phyloP scores from a whole-genome alignment of 2,888 invertebrate genomes.

The Amphipoea oculea region DNA sequence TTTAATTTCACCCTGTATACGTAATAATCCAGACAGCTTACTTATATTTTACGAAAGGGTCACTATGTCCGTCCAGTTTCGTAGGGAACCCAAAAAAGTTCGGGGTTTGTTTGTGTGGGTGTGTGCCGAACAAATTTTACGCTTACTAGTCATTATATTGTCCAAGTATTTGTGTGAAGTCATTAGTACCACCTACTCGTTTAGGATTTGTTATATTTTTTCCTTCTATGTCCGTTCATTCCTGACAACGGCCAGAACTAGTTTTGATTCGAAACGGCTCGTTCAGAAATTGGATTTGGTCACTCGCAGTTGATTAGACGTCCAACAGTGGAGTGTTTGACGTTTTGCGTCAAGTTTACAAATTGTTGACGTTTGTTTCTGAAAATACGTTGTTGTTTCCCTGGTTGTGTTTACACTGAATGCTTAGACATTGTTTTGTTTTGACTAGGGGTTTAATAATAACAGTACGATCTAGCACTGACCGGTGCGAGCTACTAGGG shows the following conservation, averaged over 20 bases:
- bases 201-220: constrained; percentile 69
- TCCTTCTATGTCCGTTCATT: constrained; percentile 55
- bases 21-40: constrained; percentile 34
- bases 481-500: background rate
- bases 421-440: constrained; percentile 6
- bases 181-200: constrained; percentile 76
- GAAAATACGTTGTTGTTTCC: constrained; percentile 21
- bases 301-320: constrained; percentile 52
- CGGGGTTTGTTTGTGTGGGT: constrained; percentile 66
- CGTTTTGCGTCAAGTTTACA: constrained; percentile 49
- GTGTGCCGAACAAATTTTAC: constrained; percentile 78
- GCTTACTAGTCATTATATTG: constrained; percentile 78
- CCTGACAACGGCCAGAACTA: constrained; percentile 48
- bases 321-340: constrained; percentile 43
- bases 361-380: constrained; percentile 53
- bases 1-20: background rate
- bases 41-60: constrained; percentile 51
- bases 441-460: background rate
- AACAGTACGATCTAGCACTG: background rate
- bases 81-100: constrained; percentile 69
- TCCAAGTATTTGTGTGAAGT: constrained; percentile 78
- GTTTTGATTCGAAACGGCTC: constrained; percentile 61
- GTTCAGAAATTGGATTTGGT: constrained; percentile 59
- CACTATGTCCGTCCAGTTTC: constrained; percentile 42
- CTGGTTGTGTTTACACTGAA: constrained; percentile 17